phyloP scores from a whole-genome alignment of 2,113 vertebrate genomes.

The Charina bottae region DNA sequence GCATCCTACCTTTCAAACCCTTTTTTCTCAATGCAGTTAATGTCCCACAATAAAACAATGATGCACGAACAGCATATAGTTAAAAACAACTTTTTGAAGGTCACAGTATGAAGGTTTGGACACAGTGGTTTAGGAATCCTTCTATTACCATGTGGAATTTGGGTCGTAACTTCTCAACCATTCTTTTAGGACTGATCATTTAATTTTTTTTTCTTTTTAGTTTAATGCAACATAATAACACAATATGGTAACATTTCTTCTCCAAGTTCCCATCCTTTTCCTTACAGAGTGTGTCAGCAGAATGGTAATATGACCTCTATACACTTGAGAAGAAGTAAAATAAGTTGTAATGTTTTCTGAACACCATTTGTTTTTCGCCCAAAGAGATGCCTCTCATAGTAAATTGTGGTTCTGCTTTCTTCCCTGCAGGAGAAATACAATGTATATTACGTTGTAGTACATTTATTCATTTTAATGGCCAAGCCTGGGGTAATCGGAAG shows the following conservation, averaged over 20 bases:
- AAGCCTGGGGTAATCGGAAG: constrained; percentile 6
- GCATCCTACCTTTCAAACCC: neutral
- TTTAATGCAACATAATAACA: neutral
- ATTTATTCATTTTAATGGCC: constrained; percentile 30
- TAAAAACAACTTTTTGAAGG: neutral
- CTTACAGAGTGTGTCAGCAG: neutral
- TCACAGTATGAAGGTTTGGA: neutral
- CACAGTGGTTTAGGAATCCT: neutral
- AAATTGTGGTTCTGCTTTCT: constrained; percentile 26
- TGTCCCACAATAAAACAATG: neutral
- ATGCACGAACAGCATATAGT: neutral
- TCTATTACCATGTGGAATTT: neutral
- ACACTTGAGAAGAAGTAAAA: constrained; percentile 4
- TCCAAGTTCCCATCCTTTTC: neutral
- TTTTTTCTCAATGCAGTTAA: neutral
- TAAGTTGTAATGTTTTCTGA: neutral
- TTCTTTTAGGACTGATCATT: neutral
- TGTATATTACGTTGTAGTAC: constrained; percentile 13
- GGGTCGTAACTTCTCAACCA: neutral
- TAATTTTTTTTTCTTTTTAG: neutral
- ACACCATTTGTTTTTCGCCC: neutral
- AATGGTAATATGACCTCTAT: neutral
- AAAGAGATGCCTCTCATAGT: constrained; percentile 9
- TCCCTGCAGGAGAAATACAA: constrained; percentile 18
- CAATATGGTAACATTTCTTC: neutral